Evolutionary conservation across 2,113 vertebrate species (phyloP), one percentile per base, ranked within the genome.

Genomic region (Albula goreensis): DNA sequence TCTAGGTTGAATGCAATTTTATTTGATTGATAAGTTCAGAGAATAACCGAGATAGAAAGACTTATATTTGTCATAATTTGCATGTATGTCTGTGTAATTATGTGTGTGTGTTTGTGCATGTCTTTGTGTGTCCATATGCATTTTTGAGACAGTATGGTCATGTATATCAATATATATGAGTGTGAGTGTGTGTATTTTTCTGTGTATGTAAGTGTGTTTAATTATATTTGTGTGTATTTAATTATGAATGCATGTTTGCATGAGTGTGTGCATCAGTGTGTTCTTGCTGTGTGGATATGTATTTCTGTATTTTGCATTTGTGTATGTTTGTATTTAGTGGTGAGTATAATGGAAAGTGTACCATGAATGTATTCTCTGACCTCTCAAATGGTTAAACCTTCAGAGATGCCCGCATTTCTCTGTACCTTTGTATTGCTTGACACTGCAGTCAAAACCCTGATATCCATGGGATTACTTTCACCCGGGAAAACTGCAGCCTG

Each of bases 51-150:
- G 49, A 3, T 51, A 50, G 22, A 11, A 51, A 56, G 56, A 31
- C 13, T 15, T 78, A 77, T 13, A 50, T 15, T 77, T 15, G 52
- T 80, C 31, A 41, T 41, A 41, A 56, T 51, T 25, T 79, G 78
- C 19, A 7, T 80, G n/a, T 84, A 74, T 52, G 74, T 81, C 57
- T 84, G 78, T 56, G 83, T 48, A 81, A 49, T 60, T 81, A 70
- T 51, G 89, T 49, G 77, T 79, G 70, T 57, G 74, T 85, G 81
- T 70, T 70, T n/a, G 8, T 70, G 63, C 19, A 19, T 70, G 63
- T 19, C 3, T 63, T 4, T 22, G 63, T 70, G 63, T 70, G 63
- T 22, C 7, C 53, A 56, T 56, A 12, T 56, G 53, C 31, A 41
- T 41, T 41, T 41, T 41, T 56, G 53, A 56, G 63, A 70, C 17